A percentile compares a stretch with the other conserved stretches of the same genome.
These are phyloP conservation scores for Globia sparganii DNA, from an alignment of 2,888 invertebrate species.

Conservation along the genomic window DNA sequence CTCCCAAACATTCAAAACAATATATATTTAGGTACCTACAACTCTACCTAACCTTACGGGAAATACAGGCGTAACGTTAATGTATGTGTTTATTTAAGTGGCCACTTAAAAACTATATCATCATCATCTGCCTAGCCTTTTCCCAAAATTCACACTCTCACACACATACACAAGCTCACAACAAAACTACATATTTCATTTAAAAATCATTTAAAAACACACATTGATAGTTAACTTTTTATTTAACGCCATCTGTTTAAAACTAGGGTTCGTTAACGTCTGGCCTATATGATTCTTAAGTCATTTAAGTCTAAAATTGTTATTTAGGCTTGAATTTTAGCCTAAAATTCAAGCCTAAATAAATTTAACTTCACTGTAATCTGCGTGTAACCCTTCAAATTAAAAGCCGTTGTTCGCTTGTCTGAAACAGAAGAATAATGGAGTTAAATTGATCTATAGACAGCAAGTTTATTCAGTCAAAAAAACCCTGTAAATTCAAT, in stretches of 20 bases:
- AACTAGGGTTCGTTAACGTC: background rate
- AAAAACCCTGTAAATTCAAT: constrained; percentile 26
- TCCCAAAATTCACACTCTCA: too few relatives aligned
- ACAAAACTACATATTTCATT: too few relatives aligned
- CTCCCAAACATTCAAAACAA: too few relatives aligned
- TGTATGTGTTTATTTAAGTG: background rate
- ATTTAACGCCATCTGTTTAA: background rate
- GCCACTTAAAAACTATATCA: constrained; percentile 1
- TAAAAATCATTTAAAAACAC: constrained; percentile 5
- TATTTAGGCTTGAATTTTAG: too few relatives aligned
- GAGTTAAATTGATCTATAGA: background rate
- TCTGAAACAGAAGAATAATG: constrained; percentile 1
- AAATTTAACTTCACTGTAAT: background rate
- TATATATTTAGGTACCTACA: too few relatives aligned
- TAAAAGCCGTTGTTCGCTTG: background rate
- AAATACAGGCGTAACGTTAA: too few relatives aligned
- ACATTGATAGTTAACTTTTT: too few relatives aligned
- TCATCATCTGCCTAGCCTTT: too few relatives aligned
- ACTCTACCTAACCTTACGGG: too few relatives aligned
- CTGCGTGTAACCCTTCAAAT: background rate
- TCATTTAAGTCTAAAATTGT: background rate
- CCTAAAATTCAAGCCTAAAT: background rate
- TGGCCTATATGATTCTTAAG: background rate
- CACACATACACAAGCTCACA: too few relatives aligned
- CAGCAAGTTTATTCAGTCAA: constrained; percentile 22